Base-by-base conservation (phyloP, 1,140 invertebrate genomes). In the Ips typographus region DNA sequence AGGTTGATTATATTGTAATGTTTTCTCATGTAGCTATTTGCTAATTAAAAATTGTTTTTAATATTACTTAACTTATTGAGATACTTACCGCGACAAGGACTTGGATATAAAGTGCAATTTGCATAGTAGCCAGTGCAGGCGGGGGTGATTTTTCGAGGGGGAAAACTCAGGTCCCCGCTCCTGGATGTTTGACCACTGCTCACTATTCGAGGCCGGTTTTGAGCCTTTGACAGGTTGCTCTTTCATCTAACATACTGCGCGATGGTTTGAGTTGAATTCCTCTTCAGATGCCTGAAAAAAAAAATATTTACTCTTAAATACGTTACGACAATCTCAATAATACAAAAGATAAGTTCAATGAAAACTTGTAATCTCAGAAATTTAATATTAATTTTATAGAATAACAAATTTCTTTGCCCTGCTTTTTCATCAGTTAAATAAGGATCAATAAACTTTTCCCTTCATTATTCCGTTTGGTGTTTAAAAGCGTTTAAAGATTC, bases 81-180 rank as follows among this genome's bases (percentile, higher is more conserved):
- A 61, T 8, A 75, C 78, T 79, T 76, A 79, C 78, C 77, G 78
- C 78, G 73, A 79, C 74, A 72, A 79, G 73, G 75, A 73, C 73
- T 79, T 74, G 77, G 70, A 77, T 66, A 65, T 69, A 73, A 53
- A 76, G 77, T 79, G 72, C 78, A 78, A 79, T 78, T 78, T 71
- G 77, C 78, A 79, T 79, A 79, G 78, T 79, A 78, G 75, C 74
- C 77, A 75, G 77, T 68, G 72, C 71, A 73, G 74, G 74, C 77
- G 69, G 62, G 63, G 63, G 47, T 63, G 47, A 47, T 59, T 71
- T 77, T 74, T 22, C 74, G 76, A 75, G 78, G 76, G 73, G 76
- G 75, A 74, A 56, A 72, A 64, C 68, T 72, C 70, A 71, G 70
- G 75, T 77, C 76, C 77, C 77, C 74, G 71, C 72, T 77, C 77